Conservation (phyloP, 2,797 vertebrate genomes). For the Basileuterus tristriatus region DNA sequence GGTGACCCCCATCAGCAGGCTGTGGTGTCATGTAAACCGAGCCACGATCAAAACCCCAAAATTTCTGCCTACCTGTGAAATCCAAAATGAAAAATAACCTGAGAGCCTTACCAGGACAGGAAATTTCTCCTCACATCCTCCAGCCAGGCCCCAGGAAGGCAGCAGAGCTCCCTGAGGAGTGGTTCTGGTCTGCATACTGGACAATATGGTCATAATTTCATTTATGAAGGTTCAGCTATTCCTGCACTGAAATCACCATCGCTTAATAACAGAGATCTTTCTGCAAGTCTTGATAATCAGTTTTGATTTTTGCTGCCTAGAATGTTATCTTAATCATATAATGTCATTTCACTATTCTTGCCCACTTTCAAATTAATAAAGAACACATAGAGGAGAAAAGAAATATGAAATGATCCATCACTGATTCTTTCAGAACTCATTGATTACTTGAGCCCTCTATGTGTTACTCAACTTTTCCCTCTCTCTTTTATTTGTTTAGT, state of each 20-base stretch:
- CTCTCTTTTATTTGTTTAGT: not conserved
- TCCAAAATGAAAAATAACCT: not conserved
- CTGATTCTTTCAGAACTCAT: not conserved
- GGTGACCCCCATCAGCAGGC: not conserved
- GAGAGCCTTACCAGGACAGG: not conserved
- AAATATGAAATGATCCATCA: not conserved
- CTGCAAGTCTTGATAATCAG: not conserved
- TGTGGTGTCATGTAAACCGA: not conserved
- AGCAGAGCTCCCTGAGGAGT: not conserved
- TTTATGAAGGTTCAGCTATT: not conserved
- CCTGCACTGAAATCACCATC: not conserved
- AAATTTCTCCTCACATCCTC: not conserved
- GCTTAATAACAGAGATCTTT: not conserved
- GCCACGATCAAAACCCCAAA: not conserved
- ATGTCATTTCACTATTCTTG: not conserved
- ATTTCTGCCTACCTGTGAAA: not conserved
- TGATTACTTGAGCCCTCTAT: not conserved
- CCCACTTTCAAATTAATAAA: not conserved
- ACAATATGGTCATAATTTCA: not conserved
- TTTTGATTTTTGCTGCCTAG: not conserved
- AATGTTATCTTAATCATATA: not conserved
- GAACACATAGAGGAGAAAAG: not conserved
- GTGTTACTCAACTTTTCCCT: not conserved
- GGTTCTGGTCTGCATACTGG: not conserved
- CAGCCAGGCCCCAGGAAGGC: no score